A percentile compares a stretch with the other conserved stretches of the same genome.
These are phyloP conservation scores for Thermophis baileyi DNA, from an alignment of 2,113 vertebrate genomes.

Conservation along the genomic window DNA sequence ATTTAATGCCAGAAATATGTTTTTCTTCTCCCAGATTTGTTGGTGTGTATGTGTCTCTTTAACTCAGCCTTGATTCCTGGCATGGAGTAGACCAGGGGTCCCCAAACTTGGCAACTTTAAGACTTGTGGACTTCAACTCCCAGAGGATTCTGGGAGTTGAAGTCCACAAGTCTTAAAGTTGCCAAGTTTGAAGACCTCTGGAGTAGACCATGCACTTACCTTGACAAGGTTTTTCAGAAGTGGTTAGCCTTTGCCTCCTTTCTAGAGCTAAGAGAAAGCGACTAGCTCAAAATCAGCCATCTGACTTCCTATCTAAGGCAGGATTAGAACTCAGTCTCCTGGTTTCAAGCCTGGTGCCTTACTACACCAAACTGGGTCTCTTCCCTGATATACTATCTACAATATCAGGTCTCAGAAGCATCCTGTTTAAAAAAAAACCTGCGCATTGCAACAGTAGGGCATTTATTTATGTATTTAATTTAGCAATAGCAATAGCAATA, in stretches of 20 bases:
- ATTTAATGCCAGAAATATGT: not conserved
- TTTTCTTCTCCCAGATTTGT: not conserved
- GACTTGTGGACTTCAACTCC: too few relatives aligned
- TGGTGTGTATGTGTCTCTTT: not conserved
- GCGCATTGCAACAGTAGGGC: not conserved
- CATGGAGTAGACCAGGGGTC: not conserved
- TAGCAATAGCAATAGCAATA: too few relatives aligned
- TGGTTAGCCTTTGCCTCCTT: not conserved
- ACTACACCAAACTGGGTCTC: not conserved
- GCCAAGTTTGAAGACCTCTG: too few relatives aligned
- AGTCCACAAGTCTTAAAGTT: too few relatives aligned
- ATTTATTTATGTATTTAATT: not conserved
- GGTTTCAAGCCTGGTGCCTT: not conserved
- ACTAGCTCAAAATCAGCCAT: not conserved
- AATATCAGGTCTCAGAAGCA: not conserved
- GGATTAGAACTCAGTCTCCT: not conserved
- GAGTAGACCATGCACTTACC: not conserved
- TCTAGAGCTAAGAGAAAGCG: not conserved
- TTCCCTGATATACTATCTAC: not conserved
- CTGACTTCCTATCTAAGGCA: not conserved
- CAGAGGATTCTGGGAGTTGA: too few relatives aligned
- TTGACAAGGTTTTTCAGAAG: not conserved
- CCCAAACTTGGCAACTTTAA: too few relatives aligned
- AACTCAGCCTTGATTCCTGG: not conserved
- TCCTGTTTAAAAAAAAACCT: not conserved